phyloP scores from a whole-genome alignment of 2,797 vertebrate genomes.

The Poeciliopsis turneri region DNA sequence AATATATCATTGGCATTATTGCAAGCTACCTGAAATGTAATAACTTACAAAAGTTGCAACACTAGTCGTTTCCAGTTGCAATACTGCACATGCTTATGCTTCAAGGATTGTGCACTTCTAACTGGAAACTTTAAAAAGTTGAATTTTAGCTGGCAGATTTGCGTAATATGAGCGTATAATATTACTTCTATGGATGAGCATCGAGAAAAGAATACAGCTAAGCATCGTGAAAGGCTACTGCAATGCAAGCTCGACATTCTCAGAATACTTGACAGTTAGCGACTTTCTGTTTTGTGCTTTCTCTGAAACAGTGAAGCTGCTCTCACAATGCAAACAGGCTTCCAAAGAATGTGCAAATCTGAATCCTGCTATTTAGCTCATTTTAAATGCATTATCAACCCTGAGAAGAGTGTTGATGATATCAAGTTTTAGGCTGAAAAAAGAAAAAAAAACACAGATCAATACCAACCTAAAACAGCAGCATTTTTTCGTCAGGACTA shows the following conservation, averaged over 20 bases:
- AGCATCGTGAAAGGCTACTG: background rate
- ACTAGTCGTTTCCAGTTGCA: background rate
- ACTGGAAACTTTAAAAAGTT: background rate
- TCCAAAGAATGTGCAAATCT: background rate
- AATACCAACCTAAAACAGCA: background rate
- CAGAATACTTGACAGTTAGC: constrained; percentile 1
- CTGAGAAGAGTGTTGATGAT: background rate
- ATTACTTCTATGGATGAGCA: background rate
- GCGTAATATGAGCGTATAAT: background rate
- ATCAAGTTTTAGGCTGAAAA: background rate
- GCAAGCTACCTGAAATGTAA: background rate
- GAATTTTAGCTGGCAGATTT: background rate
- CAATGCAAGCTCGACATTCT: constrained; percentile 1
- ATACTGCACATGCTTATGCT: background rate
- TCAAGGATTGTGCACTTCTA: background rate
- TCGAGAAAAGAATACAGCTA: background rate
- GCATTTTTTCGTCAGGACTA: background rate
- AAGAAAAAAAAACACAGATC: background rate
- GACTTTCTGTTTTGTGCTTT: background rate
- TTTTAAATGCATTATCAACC: background rate
- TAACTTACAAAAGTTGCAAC: background rate
- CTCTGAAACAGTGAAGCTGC: constrained; percentile 1
- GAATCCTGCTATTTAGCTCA: background rate
- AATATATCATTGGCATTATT: background rate
- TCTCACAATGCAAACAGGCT: background rate